Evolutionary conservation across 2,113 vertebrate species (phyloP).

Genomic region (Sapajus apella): DNA sequence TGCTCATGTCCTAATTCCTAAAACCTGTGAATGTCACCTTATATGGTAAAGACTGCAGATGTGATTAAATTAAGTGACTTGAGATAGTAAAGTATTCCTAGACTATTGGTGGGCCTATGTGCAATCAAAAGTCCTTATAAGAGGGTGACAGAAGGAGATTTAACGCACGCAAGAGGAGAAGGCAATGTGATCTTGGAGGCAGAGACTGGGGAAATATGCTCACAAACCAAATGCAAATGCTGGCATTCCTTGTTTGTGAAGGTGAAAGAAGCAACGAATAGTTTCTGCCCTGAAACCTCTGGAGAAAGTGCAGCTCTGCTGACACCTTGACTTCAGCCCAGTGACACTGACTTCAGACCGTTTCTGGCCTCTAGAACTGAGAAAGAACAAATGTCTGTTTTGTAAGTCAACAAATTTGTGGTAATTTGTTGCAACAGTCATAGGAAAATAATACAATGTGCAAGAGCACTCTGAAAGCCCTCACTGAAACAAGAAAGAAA

Average conservation of each 20-base stretch:
- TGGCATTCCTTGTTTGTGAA: neutral
- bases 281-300: too few species aligned
- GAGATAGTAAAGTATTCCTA: neutral
- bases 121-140: neutral
- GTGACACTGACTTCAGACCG: neutral
- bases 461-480: too few species aligned
- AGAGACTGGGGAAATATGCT: neutral
- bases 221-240: too few species aligned
- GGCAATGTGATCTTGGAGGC: neutral
- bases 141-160: neutral
- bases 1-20: too few species aligned
- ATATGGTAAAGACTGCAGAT: neutral
- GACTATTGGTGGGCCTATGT: neutral
- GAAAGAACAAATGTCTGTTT: neutral
- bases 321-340: neutral
- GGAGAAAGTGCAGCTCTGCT: neutral
- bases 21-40: neutral
- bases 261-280: neutral
- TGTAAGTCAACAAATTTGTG: neutral
- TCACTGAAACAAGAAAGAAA: neutral
- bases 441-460: neutral
- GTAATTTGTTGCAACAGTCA: neutral
- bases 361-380: neutral
- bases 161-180: neutral
- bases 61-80: neutral